Evolutionary conservation across 2,113 vertebrate species (phyloP).

Genomic region (Thunnus maccoyii): DNA sequence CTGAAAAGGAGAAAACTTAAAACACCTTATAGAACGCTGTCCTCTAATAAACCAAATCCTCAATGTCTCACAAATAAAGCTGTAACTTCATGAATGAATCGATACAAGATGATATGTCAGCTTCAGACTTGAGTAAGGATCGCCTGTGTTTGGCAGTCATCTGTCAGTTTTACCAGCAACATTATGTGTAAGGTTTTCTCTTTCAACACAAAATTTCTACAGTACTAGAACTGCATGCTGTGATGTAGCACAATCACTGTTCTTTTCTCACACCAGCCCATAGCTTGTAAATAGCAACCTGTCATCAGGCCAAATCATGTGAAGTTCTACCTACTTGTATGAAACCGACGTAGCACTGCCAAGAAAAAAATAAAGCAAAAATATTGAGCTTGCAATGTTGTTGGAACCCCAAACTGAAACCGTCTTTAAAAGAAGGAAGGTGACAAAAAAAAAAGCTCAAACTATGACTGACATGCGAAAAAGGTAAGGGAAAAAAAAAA

Average conservation of each 20-base stretch:
- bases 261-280: neutral
- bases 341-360: neutral
- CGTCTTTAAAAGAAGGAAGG: neutral
- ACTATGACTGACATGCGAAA: slow-evolving; percentile 25
- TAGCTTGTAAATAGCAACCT: neutral
- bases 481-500: neutral
- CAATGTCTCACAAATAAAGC: slow-evolving; percentile 14
- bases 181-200: neutral
- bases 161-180: no score
- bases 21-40: neutral
- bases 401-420: slow-evolving; percentile 4
- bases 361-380: neutral
- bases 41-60: slow-evolving; percentile 1
- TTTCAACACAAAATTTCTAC: neutral
- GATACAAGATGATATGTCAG: neutral
- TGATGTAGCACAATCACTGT: neutral
- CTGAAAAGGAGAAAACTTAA: neutral
- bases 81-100: neutral
- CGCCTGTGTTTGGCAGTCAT: no score
- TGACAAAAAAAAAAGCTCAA: slow-evolving; percentile 9
- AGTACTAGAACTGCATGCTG: neutral
- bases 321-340: neutral
- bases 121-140: neutral
- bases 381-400: neutral
- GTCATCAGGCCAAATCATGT: neutral